Evolutionary conservation across 2,113 vertebrate species (phyloP).

Genomic region (Strix aluco): DNA sequence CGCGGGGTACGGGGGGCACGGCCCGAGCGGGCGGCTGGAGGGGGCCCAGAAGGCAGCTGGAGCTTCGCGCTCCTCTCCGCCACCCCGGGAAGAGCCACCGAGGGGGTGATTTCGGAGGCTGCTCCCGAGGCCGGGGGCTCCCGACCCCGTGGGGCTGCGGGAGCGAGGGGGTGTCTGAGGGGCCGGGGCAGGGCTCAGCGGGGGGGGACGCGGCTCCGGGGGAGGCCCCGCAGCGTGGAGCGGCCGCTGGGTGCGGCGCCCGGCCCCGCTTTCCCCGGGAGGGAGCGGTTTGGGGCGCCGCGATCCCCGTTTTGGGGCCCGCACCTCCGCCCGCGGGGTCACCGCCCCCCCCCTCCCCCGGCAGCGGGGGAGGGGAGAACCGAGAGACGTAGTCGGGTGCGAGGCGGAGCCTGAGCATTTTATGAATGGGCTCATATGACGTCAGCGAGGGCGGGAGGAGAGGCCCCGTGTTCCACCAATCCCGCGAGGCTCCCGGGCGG

Average conservation of each 20-base stretch:
- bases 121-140: accelerated
- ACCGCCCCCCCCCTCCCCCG: no score
- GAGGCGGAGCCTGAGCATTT: constrained; percentile 41
- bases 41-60: not conserved
- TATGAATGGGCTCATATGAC: constrained; percentile 66
- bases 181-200: not conserved
- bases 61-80: not conserved
- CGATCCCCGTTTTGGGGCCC: no score
- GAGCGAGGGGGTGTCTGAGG: not conserved
- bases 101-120: not conserved
- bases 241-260: no score
- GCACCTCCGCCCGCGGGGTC: no score
- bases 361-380: no score
- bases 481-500: accelerated
- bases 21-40: not conserved
- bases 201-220: no score
- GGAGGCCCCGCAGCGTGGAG: no score
- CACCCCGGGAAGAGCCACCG: accelerated
- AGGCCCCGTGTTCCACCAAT: not conserved
- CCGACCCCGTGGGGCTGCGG: not conserved
- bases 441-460: not conserved
- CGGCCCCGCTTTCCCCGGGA: no score
- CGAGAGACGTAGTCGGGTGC: not conserved
- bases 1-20: no score
- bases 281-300: no score